These are phyloP conservation scores for Eutolmus rufibarbis DNA, from an alignment of 2,888 invertebrate genomes.

Conservation along the genomic window DNA sequence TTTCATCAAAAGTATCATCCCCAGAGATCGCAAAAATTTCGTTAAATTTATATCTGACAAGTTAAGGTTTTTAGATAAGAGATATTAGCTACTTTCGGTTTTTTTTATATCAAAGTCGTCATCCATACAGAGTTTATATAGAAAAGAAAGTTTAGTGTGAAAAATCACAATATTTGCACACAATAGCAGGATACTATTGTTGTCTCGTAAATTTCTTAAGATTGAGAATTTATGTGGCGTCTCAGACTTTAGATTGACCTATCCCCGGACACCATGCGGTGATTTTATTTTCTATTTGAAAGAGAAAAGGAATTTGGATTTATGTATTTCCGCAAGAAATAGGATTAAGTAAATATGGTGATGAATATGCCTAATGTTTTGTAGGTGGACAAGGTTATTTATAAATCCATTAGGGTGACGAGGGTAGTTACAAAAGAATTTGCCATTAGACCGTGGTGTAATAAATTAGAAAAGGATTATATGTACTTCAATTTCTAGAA, in stretches of 20 bases:
- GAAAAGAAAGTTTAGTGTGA: background rate
- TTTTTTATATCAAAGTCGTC: background rate
- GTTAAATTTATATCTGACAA: background rate
- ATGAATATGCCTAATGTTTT: background rate
- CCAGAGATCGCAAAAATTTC: background rate
- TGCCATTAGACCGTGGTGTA: background rate
- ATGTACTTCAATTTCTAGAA: background rate
- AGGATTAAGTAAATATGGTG: background rate
- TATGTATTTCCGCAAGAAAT: background rate
- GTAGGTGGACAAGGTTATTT: background rate
- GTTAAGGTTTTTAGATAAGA: background rate
- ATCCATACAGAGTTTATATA: background rate
- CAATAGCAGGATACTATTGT: background rate
- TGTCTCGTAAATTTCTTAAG: background rate
- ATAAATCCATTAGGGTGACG: background rate
- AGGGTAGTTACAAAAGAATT: background rate
- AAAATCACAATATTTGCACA: background rate
- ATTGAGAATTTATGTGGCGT: background rate
- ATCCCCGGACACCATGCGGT: background rate
- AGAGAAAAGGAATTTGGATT: background rate
- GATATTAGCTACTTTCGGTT: background rate
- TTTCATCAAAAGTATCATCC: background rate
- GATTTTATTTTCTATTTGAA: background rate
- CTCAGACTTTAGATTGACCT: background rate
- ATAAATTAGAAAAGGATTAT: background rate